Percentiles rank a stretch among this genome's conserved stretches.
These are phyloP conservation scores for Thamnaconus septentrionalis DNA, from an alignment of 2,113 vertebrate species.

Conservation along the genomic window DNA sequence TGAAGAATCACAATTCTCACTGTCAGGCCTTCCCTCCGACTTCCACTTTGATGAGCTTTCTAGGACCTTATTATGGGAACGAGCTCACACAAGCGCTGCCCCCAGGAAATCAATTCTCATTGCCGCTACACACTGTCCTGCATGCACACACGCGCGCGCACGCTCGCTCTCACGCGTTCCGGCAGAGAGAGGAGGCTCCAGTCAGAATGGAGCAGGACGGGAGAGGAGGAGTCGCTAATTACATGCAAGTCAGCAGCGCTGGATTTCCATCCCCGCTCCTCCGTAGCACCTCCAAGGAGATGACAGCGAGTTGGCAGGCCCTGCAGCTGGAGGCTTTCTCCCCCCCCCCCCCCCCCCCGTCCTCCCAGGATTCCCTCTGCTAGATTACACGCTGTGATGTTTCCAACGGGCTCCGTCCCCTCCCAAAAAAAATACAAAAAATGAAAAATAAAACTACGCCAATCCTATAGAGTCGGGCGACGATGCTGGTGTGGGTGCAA, in stretches of 20 bases:
- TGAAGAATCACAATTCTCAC: too few species aligned
- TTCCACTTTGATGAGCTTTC: slow-evolving; percentile 18
- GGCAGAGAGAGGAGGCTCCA: slow-evolving; percentile 4
- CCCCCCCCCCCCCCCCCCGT: slow-evolving; percentile 49
- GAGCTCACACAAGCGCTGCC: slow-evolving; percentile 11
- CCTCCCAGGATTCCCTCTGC: slow-evolving; percentile 66
- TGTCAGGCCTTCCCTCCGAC: slow-evolving; percentile 3
- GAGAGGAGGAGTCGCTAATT: slow-evolving; percentile 52
- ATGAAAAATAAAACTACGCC: not conserved
- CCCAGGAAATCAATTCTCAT: slow-evolving; percentile 2
- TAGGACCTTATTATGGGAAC: slow-evolving; percentile 10
- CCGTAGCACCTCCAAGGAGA: slow-evolving; percentile 65
- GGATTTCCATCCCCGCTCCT: slow-evolving; percentile 52
- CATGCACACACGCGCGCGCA: slow-evolving; percentile 25
- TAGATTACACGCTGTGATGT: slow-evolving; percentile 55
- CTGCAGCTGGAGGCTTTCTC: slow-evolving; percentile 62
- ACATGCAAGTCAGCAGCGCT: slow-evolving; percentile 57
- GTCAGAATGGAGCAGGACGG: not conserved
- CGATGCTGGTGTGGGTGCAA: slow-evolving; percentile 6
- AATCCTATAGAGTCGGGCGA: too few species aligned
- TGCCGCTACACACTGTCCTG: slow-evolving; percentile 13
- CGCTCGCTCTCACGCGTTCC: slow-evolving; percentile 14
- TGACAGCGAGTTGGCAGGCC: slow-evolving; percentile 72
- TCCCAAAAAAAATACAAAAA: slow-evolving; percentile 28
- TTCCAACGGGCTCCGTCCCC: slow-evolving; percentile 38